Base-by-base conservation (phyloP, 2,888 invertebrate genomes). In the Drosophila fungiperda region DNA sequence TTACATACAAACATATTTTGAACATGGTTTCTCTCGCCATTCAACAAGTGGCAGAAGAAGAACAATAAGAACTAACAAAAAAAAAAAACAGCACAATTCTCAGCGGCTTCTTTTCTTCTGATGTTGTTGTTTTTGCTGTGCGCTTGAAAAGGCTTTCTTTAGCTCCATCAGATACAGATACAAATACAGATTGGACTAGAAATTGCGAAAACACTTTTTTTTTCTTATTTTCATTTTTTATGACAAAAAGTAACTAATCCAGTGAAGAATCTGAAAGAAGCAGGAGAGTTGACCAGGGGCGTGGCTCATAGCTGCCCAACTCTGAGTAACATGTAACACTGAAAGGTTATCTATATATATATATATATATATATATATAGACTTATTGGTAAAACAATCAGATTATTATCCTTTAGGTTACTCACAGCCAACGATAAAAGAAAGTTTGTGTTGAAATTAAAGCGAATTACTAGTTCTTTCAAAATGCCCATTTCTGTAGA, bases 91-190 rank as follows among this genome's bases (percentile, higher is more conserved):
- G 7, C 15, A 32, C 32, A 57, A 57, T 57, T 70, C 42, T 69
- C 49, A 40, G 35, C 55, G 38, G 62, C n/a, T 57, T 69, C 45
- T 53, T 71, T 71, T 71, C 35, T 20, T 48, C 40, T 33, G 42
- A 48, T 48, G 33, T 33, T 26, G 33, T 33, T 17, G 17, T 40
- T 59, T 23, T 45, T 23, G 40, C n/a, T n/a, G 45, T 45, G 20
- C 20, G 45, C 20, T 45, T 26, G 20, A 32, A n/a, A 54, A 54
- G 58, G 66, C 68, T 53, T 66, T 68, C 52, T 58, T 52, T n/a
- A 38, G 29, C 17, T 26, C 45, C 17, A 26, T 42, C 23, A 54
- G 32, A 23, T 29, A 67, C 23, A 70, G 50, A 54, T 58, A 49
- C 40, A 49, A 70, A 35, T 29, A n/a, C 20, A 65, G 58, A 59